Conservation (phyloP, 1,140 invertebrate species). For the Caerostris extrusa region DNA sequence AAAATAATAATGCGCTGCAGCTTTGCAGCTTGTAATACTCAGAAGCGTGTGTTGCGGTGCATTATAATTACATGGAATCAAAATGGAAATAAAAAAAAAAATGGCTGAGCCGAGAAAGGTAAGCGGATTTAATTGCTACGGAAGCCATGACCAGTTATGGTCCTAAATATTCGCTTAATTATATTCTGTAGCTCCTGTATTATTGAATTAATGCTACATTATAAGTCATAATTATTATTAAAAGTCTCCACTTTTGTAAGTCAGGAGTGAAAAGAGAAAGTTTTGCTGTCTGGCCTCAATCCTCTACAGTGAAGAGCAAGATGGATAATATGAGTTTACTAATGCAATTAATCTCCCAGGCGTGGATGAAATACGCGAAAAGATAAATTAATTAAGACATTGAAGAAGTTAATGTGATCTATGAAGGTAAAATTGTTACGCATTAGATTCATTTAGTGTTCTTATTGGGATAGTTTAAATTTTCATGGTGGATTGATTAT, state of each 20-base stretch:
- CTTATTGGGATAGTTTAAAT: no score
- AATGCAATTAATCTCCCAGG: neutral
- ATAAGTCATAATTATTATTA: conserved; percentile 26
- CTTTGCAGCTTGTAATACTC: conserved; percentile 21
- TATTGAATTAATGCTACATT: conserved; percentile 34
- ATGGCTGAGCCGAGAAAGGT: neutral
- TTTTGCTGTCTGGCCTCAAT: neutral
- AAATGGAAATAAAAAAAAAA: conserved; percentile 12
- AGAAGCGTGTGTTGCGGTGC: neutral
- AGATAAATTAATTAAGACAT: neutral
- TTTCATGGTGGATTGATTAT: no score
- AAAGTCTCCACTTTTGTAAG: neutral
- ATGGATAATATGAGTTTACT: neutral
- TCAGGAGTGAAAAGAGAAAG: neutral
- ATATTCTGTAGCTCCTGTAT: neutral
- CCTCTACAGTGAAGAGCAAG: neutral
- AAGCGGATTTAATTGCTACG: conserved; percentile 20
- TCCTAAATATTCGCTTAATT: neutral
- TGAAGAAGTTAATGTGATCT: neutral
- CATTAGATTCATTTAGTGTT: no score
- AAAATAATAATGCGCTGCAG: conserved; percentile 7
- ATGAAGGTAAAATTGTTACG: no score
- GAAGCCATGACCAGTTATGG: neutral
- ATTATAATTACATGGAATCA: conserved; percentile 31
- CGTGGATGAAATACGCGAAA: neutral